Base-by-base conservation (phyloP, 2,113 vertebrate species). In the Muntiacus muntjak region DNA sequence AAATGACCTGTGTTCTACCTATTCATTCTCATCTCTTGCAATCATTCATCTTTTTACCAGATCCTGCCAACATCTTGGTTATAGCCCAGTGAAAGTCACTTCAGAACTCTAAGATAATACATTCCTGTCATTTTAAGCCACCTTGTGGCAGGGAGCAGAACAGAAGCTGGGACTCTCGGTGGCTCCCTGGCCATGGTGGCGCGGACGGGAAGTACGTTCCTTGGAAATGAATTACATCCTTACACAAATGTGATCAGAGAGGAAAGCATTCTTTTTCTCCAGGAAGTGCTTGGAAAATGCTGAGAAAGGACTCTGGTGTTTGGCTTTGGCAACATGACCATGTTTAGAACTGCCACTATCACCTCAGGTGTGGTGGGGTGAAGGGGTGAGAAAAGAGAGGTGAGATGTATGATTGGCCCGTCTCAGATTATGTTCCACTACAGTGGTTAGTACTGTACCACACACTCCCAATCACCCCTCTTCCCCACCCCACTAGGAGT, bases 161-260 rank as follows among this genome's bases (percentile, higher is more conserved):
- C 67, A 40, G 67, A 40, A 74, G 67, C 36, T 74, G 64, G 62
- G 62, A 64, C 30, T 64, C 15, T 64, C 7, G 3, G 62, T 17
- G 62, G 30, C 62, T 64, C 30, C 62, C 15, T 17, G 62, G 62
- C 30, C 62, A 64, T n/a, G 64, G 67, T 74, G 67, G n/a, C 5
- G 1, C 0, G 2, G 36, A 40, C 0, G 10, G 67, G n/a, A 40
- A 71, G n/a, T 40, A 23, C 0, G 1, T 74, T 40, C n/a, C 67
- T 74, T 25, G 36, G 67, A 74, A 40, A 74, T 6, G 36, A 74
- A 25, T 71, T 6, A 23, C 67, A 28, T 55, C 43, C 43, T 86
- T 26, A 60, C 1, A 55, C 11, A 14, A 36, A 26, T 16, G 16
- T 12, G 30, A 19, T 88, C 33, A 74, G 64, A 89, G 25, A 76